phyloP scores from a whole-genome alignment of 1,140 invertebrate species.

The Trachymyrmex septentrionalis region DNA sequence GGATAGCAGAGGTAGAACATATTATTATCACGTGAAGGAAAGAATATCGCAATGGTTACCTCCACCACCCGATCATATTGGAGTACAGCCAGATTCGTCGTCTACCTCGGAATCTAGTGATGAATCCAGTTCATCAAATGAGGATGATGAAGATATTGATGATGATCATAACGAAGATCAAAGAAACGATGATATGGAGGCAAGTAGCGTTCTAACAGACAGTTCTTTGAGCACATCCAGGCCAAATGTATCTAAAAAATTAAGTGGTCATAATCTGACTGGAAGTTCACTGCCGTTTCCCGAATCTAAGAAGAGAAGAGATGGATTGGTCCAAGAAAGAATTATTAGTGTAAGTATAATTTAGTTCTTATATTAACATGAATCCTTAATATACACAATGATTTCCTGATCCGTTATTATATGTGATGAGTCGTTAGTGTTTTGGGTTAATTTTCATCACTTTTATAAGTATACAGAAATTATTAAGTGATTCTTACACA shows the following conservation, averaged over 20 bases:
- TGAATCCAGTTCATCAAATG: slow-evolving; percentile 85
- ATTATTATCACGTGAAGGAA: slow-evolving; percentile 96
- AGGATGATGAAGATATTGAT: slow-evolving; percentile 87
- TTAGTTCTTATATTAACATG: neutral
- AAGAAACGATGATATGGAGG: slow-evolving; percentile 68
- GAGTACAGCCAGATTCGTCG: slow-evolving; percentile 85
- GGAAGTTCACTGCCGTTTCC: slow-evolving; percentile 53
- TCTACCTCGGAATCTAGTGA: slow-evolving; percentile 85
- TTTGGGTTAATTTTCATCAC: too few species aligned
- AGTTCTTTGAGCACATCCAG: slow-evolving; percentile 53
- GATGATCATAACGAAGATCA: slow-evolving; percentile 82
- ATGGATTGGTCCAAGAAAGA: slow-evolving; percentile 89
- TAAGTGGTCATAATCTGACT: slow-evolving; percentile 25
- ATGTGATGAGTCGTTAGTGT: too few species aligned
- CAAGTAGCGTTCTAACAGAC: slow-evolving; percentile 67
- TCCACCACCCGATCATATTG: slow-evolving; percentile 88
- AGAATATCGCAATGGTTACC: slow-evolving; percentile 96
- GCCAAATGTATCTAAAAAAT: slow-evolving; percentile 70
- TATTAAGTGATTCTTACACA: too few species aligned
- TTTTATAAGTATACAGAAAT: too few species aligned
- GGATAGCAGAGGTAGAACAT: slow-evolving; percentile 93
- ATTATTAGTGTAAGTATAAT: slow-evolving; percentile 90
- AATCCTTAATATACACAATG: too few species aligned
- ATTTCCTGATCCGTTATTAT: too few species aligned
- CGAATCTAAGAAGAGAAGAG: slow-evolving; percentile 83